These are phyloP conservation scores for Loris lydekkerianus DNA, from an alignment of 2,797 vertebrate genomes.

Conservation along the genomic window DNA sequence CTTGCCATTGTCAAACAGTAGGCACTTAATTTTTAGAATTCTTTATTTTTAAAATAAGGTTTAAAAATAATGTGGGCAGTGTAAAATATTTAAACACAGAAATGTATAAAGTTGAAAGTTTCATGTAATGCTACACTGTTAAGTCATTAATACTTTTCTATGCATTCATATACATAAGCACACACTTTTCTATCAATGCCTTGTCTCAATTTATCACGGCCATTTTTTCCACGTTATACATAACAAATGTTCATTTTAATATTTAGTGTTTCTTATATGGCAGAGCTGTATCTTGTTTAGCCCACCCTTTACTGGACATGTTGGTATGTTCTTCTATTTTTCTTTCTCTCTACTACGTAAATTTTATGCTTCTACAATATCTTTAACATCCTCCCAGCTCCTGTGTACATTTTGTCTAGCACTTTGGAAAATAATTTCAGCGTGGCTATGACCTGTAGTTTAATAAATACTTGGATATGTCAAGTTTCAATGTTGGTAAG, in stretches of 20 bases:
- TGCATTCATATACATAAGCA: constrained; percentile 51
- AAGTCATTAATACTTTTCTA: constrained; percentile 54
- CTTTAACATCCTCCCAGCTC: constrained; percentile 15
- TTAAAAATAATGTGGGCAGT: constrained; percentile 54
- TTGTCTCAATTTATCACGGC: constrained; percentile 55
- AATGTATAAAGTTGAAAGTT: constrained; percentile 59
- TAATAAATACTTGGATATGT: constrained; percentile 47
- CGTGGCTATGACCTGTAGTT: constrained; percentile 16
- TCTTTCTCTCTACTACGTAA: constrained; percentile 55
- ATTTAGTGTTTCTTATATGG: constrained; percentile 31
- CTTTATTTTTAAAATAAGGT: constrained; percentile 70
- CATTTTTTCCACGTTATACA: constrained; percentile 36
- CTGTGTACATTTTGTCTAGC: background rate
- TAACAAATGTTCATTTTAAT: constrained; percentile 43
- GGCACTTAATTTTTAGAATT: constrained; percentile 57
- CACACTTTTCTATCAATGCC: constrained; percentile 54
- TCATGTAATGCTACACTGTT: constrained; percentile 59
- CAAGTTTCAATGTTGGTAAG: constrained; percentile 54
- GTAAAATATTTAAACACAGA: constrained; percentile 65
- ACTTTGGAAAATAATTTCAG: constrained; percentile 35
- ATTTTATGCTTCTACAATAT: constrained; percentile 34
- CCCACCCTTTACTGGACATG: background rate
- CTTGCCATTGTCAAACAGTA: constrained; percentile 60
- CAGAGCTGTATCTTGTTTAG: background rate
- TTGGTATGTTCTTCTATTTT: constrained; percentile 15